Evolutionary conservation across 2,113 vertebrate genomes (phyloP), one percentile per base, ranked within the genome.

Genomic region (Hemibagrus wyckioides): DNA sequence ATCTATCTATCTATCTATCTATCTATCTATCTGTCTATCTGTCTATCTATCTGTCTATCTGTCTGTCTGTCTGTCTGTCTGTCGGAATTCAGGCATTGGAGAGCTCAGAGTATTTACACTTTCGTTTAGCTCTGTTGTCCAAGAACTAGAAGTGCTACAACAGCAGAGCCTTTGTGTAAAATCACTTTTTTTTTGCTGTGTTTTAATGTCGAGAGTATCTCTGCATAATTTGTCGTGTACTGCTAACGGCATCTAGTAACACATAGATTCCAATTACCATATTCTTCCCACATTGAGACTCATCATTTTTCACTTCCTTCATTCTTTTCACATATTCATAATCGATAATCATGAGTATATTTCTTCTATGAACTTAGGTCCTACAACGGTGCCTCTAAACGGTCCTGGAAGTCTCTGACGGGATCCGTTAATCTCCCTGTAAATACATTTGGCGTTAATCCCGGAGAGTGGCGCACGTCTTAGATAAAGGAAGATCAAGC

Each of bases 391-490:
- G 77, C 63, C 80, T 77, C 81, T 86, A 92, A 91, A 93, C 93
- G 41, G 84, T 89, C 41, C 75, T 39, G 30, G 77, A 89, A 81
- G 90, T 90, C 91, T 89, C 87, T 92, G 91, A 92, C 90, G 89
- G 86, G 87, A 73, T 56, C 81, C 90, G 91, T 87, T 93, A 94
- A 94, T 93, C 93, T 94, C 92, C 92, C 93, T 93, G 92, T 94
- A 94, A 95, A 94, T 92, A 93, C 93, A 92, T 94, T 94, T 92
- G 85, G 92, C 89, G 94, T 92, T 95, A 94, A 95, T 95, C 94
- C 94, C 89, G 41, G 30, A 56, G 67, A 88, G 76, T 79, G 86
- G 83, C 54, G 48, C 91, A 80, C 85, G 86, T 76, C 81, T 19
- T 81, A 92, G 93, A 95, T 94, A 94, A 93, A 93, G 90, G 76